Evolutionary conservation across 2,797 vertebrate species (phyloP).

Genomic region (Acropternis orthonyx): DNA sequence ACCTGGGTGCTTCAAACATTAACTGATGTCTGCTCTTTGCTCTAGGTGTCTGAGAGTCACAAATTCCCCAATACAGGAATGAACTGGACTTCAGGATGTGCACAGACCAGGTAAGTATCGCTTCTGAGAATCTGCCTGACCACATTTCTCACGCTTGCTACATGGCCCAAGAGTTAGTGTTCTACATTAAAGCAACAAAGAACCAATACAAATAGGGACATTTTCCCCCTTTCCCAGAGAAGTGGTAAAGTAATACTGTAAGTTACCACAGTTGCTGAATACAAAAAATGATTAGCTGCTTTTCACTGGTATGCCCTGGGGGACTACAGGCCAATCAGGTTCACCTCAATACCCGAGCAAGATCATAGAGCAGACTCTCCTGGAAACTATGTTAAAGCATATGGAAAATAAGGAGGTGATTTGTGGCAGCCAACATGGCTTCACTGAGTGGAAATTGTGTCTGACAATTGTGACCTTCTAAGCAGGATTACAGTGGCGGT

Average conservation of each 20-base stretch:
- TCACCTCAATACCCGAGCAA: neutral
- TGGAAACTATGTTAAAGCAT: neutral
- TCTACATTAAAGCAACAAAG: neutral
- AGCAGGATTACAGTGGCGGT: neutral
- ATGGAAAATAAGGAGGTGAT: neutral
- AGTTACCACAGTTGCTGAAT: neutral
- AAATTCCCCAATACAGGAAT: neutral
- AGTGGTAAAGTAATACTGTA: neutral
- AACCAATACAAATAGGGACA: neutral
- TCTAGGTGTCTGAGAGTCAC: neutral
- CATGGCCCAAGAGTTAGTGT: neutral
- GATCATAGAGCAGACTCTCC: neutral
- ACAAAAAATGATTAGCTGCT: neutral
- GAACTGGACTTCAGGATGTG: neutral
- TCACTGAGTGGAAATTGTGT: neutral
- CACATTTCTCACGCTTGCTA: neutral
- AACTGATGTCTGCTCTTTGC: neutral
- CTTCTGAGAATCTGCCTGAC: neutral
- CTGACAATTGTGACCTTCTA: neutral
- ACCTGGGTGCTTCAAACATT: neutral
- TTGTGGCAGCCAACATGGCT: neutral
- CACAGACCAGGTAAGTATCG: neutral
- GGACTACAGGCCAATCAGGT: neutral
- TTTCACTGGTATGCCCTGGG: neutral
- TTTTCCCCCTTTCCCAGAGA: neutral